Evolutionary conservation across 2,113 vertebrate genomes (phyloP).

Genomic region (Onychostruthus taczanowskii): DNA sequence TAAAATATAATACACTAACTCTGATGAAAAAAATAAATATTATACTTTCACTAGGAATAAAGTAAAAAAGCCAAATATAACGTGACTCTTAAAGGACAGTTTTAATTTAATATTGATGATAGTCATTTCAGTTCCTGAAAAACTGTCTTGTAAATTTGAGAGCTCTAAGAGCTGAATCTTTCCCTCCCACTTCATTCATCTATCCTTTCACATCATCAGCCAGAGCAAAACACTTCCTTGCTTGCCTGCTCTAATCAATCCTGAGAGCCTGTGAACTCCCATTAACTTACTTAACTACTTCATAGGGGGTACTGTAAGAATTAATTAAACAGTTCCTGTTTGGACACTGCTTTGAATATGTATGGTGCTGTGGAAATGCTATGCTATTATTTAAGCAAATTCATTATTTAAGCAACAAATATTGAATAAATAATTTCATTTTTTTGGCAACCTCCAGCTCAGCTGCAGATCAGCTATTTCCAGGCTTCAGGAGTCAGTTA

Average conservation of each 20-base stretch:
- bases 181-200: constrained; percentile 18
- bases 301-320: constrained; percentile 1
- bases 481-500: not conserved
- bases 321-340: constrained; percentile 61
- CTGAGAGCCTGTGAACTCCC: constrained; percentile 34
- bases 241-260: constrained; percentile 50
- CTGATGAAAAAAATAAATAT: not conserved
- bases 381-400: not conserved
- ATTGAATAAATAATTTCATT: not conserved
- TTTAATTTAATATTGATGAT: not conserved
- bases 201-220: not conserved
- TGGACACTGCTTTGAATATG: constrained; percentile 32
- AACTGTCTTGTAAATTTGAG: not conserved
- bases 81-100: not conserved
- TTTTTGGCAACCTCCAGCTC: not conserved
- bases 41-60: not conserved
- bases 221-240: constrained; percentile 10
- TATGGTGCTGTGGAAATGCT: not conserved
- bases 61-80: not conserved
- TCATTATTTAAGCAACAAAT: not conserved
- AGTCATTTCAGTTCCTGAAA: not conserved
- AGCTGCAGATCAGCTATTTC: not conserved
- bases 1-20: not conserved
- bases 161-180: not conserved
- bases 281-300: constrained; percentile 50